Evolutionary conservation across 2,888 invertebrate genomes (phyloP).

Genomic region (Sarcophaga variegata): DNA sequence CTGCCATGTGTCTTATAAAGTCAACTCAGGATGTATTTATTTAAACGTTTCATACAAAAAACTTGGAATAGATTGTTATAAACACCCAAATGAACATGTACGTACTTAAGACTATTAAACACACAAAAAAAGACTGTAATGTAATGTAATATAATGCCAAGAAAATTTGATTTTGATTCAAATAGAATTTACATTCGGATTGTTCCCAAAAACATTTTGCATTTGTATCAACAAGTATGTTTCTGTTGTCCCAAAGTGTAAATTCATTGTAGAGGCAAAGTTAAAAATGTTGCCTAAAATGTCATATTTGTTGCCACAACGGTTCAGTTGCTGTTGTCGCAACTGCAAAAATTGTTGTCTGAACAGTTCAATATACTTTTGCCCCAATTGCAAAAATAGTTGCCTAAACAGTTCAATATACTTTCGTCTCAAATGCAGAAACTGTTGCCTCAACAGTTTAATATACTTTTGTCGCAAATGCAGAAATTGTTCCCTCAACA

Average conservation of each 20-base stretch:
- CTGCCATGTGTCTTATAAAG: too few species aligned
- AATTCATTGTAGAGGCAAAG: conserved; percentile 27
- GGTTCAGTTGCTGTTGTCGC: conserved; percentile 19
- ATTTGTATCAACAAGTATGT: conserved; percentile 32
- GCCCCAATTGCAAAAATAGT: too few species aligned
- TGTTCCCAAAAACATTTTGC: conserved; percentile 34
- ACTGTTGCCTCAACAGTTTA: conserved; percentile 12
- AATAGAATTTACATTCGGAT: conserved; percentile 42
- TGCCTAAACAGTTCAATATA: too few species aligned
- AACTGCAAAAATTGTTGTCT: neutral
- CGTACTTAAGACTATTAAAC: too few species aligned
- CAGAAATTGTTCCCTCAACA: conserved; percentile 13
- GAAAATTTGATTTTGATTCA: too few species aligned
- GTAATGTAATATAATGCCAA: too few species aligned
- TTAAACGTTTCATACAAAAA: too few species aligned
- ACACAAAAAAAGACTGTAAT: too few species aligned
- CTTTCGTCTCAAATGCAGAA: conserved; percentile 34
- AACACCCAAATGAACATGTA: too few species aligned
- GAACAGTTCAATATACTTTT: too few species aligned
- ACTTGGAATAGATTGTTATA: too few species aligned
- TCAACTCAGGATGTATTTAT: too few species aligned
- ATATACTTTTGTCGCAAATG: conserved; percentile 27
- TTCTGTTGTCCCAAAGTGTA: conserved; percentile 31
- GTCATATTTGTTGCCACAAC: conserved; percentile 27
- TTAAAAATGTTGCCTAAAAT: conserved; percentile 26